Percentiles rank a stretch among this genome's conserved stretches.
Evolutionary conservation across 2,113 vertebrate species (phyloP).

Genomic region (Sylvia atricapilla): DNA sequence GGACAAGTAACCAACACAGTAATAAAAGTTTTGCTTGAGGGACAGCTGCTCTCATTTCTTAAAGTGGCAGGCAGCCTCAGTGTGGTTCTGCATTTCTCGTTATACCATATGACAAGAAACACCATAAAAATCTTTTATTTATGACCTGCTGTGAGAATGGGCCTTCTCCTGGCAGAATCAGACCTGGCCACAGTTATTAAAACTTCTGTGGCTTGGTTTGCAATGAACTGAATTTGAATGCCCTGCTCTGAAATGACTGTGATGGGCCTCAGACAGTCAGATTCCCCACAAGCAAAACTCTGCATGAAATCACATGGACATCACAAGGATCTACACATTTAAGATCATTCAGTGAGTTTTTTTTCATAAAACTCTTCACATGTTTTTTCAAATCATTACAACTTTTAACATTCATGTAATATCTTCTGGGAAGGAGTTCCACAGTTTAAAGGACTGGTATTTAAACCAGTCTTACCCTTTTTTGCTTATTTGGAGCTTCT

Average conservation of each 20-base stretch:
- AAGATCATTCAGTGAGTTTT: not conserved
- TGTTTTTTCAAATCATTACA: not conserved
- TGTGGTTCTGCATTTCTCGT: conserved; percentile 32
- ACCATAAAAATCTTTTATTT: not conserved
- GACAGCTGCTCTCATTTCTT: conserved; percentile 15
- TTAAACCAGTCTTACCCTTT: not conserved
- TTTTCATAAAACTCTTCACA: not conserved
- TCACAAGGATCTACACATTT: not conserved
- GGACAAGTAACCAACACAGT: conserved; percentile 10
- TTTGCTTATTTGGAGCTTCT: not conserved
- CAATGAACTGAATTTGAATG: not conserved
- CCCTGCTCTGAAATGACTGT: not conserved
- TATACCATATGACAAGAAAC: not conserved
- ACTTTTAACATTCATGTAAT: not conserved
- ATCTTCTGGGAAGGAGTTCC: not conserved
- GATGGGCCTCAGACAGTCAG: not conserved
- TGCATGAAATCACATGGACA: not conserved
- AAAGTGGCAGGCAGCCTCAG: not conserved
- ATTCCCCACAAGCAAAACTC: not conserved
- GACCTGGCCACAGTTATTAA: not conserved
- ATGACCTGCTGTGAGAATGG: not conserved
- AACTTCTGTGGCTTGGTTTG: not conserved
- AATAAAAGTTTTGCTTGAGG: conserved; percentile 44
- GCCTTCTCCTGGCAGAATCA: not conserved
- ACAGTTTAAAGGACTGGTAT: not conserved